phyloP scores from a whole-genome alignment of 2,113 vertebrate genomes.

The Sisor rabdophorus region DNA sequence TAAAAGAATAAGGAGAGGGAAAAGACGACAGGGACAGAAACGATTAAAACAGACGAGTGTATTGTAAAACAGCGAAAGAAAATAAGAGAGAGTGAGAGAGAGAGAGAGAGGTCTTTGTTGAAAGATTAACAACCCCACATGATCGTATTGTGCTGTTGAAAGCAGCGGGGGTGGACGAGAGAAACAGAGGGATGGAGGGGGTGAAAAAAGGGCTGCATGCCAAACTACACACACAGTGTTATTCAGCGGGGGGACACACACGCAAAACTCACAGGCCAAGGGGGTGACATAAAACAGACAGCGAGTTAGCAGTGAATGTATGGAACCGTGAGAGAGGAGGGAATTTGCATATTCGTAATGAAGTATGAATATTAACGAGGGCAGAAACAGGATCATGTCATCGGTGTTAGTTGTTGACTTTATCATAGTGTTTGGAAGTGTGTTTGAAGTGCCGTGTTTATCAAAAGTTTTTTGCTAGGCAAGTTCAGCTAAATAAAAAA shows the following conservation, averaged over 20 bases:
- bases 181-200: slow-evolving; percentile 61
- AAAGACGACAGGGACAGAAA: not conserved
- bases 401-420: not conserved
- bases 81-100: slow-evolving; percentile 61
- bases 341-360: not conserved
- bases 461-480: not conserved
- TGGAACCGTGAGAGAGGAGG: not conserved
- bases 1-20: not conserved
- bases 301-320: not conserved
- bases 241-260: slow-evolving; percentile 56
- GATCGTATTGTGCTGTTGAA: slow-evolving; percentile 78
- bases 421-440: no score
- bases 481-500: not conserved
- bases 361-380: not conserved
- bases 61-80: slow-evolving; percentile 49
- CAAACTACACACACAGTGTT: slow-evolving; percentile 65
- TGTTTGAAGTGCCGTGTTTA: not conserved
- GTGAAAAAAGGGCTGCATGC: slow-evolving; percentile 61
- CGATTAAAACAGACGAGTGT: slow-evolving; percentile 14
- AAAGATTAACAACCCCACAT: slow-evolving; percentile 82
- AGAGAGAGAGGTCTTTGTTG: slow-evolving; percentile 76
- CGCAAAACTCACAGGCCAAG: slow-evolving; percentile 21
- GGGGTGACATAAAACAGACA: slow-evolving; percentile 19
- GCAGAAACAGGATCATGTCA: not conserved
- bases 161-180: slow-evolving; percentile 69